Evolutionary conservation across 2,797 vertebrate genomes (phyloP).

Genomic region (Esox lucius): DNA sequence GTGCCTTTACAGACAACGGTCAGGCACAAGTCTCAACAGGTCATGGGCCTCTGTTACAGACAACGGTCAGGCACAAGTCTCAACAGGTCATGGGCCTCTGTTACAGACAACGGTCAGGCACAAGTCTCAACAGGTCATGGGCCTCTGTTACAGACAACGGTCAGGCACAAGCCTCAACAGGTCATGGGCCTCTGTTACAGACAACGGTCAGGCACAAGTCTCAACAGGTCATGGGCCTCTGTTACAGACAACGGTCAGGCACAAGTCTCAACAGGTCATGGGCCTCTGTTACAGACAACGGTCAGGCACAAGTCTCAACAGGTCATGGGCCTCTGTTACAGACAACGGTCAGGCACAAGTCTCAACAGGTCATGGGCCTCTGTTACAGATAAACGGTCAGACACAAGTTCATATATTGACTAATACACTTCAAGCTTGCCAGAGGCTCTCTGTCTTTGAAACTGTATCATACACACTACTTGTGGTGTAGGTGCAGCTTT

Average conservation of each 20-base stretch:
- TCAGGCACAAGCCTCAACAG: not conserved
- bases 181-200: not conserved
- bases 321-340: too few relatives aligned
- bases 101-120: constrained; percentile 32
- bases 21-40: too few relatives aligned
- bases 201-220: too few relatives aligned
- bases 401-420: constrained; percentile 39
- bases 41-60: too few relatives aligned
- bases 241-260: too few relatives aligned
- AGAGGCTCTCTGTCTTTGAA: not conserved
- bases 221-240: too few relatives aligned
- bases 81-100: not conserved
- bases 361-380: not conserved
- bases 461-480: not conserved
- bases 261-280: too few relatives aligned
- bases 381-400: constrained; percentile 27
- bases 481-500: not conserved
- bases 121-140: not conserved
- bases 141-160: too few relatives aligned
- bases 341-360: constrained; percentile 25
- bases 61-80: constrained; percentile 25
- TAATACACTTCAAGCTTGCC: constrained; percentile 33
- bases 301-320: too few relatives aligned
- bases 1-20: too few relatives aligned
- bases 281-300: too few relatives aligned